Evolutionary conservation across 2,888 invertebrate genomes (phyloP), one percentile per base, ranked within the genome.

Genomic region (Ophioninae sp.): DNA sequence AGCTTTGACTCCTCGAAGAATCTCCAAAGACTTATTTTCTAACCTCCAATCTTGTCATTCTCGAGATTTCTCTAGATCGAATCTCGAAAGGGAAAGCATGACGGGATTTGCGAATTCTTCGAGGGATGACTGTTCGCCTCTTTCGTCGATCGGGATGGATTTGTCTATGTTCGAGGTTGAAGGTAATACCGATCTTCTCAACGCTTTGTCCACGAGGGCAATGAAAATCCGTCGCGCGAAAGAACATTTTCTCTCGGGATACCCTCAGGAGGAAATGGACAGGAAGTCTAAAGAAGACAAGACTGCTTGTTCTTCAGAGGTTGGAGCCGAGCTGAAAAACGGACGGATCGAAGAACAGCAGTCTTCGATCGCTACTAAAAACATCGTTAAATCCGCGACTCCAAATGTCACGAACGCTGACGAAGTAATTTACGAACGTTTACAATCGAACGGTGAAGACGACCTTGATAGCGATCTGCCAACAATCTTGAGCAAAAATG

Each of bases 371-470:
- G 17, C 65, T n/a, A 81, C 86, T 20, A 64, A 85, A 6, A 91
- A 93, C 9, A 91, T 96, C n/a, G 94, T 95, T 0, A 96, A 97
- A 88, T 96, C 96, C 44, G 95, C 96, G 0, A 96, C 96, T 85
- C 96, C 95, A 0, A 96, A 96, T n/a, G 96, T 96, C 95, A 96
- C 96, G 79, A 95, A 96, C 87, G 94, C 96, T 0, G 95, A 96
- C 84, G 93, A 94, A 6, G 94, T 94, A 37, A 93, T 95, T 0
- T 95, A 95, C 93, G 94, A 94, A 86, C 93, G 95, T 85, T 93
- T 95, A 20, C 81, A 77, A 51, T 10, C 72, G 51, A 67, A 64
- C n/a, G 65, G 69, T 5, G 77, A 73, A 2, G 65, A 74, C n/a
- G 86, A 86, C 0, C 85, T 87, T 17, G 93, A 94, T 2, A 94